Evolutionary conservation across 2,113 vertebrate species (phyloP).

Genomic region (Dicaeum eximium): DNA sequence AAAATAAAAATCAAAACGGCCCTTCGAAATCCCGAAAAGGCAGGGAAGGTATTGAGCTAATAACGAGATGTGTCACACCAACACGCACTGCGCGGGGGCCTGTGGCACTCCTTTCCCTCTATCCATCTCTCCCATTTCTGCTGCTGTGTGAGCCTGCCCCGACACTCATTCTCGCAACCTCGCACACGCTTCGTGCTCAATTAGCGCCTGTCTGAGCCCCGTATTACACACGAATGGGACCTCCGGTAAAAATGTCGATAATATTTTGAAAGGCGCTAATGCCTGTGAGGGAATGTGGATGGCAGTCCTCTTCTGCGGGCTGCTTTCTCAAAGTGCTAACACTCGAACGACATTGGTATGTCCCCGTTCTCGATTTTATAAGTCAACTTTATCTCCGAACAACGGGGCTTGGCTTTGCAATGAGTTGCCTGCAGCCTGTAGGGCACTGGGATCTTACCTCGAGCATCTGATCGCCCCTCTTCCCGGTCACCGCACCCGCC

Average conservation of each 20-base stretch:
- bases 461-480: background rate
- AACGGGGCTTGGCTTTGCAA: background rate
- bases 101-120: background rate
- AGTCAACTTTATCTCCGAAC: background rate
- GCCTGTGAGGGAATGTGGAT: background rate
- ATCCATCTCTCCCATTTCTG: background rate
- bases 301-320: background rate
- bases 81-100: background rate
- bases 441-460: background rate
- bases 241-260: background rate
- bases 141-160: background rate
- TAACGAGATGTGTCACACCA: background rate
- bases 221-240: background rate
- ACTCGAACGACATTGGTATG: background rate
- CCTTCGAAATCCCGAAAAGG: background rate
- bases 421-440: background rate
- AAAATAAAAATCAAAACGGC: no score
- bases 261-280: background rate
- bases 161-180: background rate
- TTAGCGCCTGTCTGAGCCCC: background rate
- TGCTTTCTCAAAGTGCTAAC: background rate
- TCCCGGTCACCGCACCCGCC: background rate
- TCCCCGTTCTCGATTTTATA: background rate
- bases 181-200: background rate
- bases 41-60: background rate